Evolutionary conservation across 1,140 invertebrate species (phyloP).

Genomic region (Cepaea nemoralis): DNA sequence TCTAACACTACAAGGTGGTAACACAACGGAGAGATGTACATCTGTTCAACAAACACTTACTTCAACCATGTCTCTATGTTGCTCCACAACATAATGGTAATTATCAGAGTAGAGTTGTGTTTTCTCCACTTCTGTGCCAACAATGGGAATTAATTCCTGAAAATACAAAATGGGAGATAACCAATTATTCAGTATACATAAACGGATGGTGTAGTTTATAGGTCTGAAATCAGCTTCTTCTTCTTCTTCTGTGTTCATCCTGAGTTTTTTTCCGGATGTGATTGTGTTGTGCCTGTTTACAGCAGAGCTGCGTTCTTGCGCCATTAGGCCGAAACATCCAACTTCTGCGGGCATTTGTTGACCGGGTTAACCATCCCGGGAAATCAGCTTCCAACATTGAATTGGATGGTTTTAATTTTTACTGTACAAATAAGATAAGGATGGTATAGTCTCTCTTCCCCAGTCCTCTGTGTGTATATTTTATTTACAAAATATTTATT

Average conservation of each 20-base stretch:
- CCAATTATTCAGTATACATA: neutral
- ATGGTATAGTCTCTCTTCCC: neutral
- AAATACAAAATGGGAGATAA: slow-evolving; percentile 44
- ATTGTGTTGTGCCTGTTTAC: no score
- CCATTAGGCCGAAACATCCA: no score
- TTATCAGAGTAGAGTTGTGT: slow-evolving; percentile 47
- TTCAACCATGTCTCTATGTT: slow-evolving; percentile 83
- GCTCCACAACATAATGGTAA: slow-evolving; percentile 77
- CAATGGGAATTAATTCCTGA: slow-evolving; percentile 85
- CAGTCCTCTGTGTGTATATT: neutral
- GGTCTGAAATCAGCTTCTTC: neutral
- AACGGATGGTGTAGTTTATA: neutral
- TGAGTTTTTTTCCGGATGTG: no score
- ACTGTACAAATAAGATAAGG: no score
- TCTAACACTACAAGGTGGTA: no score
- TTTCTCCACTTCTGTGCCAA: slow-evolving; percentile 83
- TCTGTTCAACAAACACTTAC: slow-evolving; percentile 68
- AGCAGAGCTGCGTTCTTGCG: no score
- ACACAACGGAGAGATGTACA: neutral
- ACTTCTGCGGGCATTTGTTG: no score
- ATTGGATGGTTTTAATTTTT: no score
- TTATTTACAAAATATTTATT: neutral
- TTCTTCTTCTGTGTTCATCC: no score
- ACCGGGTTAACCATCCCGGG: no score
- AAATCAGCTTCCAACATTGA: no score